Evolutionary conservation across 2,113 vertebrate genomes (phyloP).

Genomic region (Halcyon malimbica): DNA sequence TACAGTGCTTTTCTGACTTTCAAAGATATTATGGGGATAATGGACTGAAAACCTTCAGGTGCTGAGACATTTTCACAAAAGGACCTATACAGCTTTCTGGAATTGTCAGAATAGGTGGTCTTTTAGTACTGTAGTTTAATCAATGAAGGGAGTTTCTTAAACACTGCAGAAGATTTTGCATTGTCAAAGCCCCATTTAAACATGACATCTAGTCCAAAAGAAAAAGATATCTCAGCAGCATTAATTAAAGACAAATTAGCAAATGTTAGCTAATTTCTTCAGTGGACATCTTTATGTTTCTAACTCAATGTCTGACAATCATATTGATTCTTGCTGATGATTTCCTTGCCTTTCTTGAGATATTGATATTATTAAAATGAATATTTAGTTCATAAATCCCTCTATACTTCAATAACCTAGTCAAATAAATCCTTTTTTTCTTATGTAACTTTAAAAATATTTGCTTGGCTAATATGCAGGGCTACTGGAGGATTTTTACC

Average conservation of each 20-base stretch:
- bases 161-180: neutral
- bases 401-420: neutral
- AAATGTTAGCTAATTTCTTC: neutral
- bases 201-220: neutral
- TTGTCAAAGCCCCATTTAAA: conserved; percentile 8
- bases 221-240: neutral
- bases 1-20: neutral
- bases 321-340: neutral
- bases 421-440: neutral
- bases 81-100: neutral
- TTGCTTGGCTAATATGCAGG: neutral
- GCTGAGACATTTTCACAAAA: neutral
- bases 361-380: neutral
- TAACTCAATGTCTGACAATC: neutral
- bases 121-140: neutral
- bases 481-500: neutral
- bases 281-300: neutral
- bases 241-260: neutral
- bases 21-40: neutral
- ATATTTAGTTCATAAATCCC: neutral
- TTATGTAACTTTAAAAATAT: neutral
- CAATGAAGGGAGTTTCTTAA: neutral
- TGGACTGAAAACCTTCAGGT: neutral
- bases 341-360: conserved; percentile 14
- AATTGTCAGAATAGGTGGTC: neutral